Base-by-base conservation (phyloP, 2,888 invertebrate genomes). In the Acrobeloides nanus region DNA sequence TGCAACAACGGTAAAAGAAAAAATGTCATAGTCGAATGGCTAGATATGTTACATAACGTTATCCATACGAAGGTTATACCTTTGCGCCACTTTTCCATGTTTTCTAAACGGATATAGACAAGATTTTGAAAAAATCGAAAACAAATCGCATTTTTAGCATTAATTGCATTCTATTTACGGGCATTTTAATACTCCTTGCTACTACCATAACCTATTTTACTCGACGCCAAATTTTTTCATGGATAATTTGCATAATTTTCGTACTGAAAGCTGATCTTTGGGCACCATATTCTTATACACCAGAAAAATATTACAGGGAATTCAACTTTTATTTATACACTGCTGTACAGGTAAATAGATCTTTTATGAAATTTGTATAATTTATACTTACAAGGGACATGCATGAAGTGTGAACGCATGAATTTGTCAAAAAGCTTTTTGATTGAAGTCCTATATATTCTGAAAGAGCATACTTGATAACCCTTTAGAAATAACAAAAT, bases 321-420 rank as follows among this genome's bases (percentile, higher is more conserved):
- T 70, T 65, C 53, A 66, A 70, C 44, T 46, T 70, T 15, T 70
- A 70, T 46, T 48, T 69, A 1, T 70, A 70, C 43, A 61, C 61
- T 10, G 54, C 64, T 10, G 55, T 70, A 31, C 61, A 67, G 54
- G 67, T 64, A 25, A 44, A 35, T 29, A n/a, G n/a, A 15, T 20
- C 35, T 3, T 12, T 7, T 4, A 45, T 26, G n/a, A 15, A n/a
- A n/a, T 40, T 40, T 8, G 12, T 12, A 7, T 25, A 42, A 46
- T 15, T 15, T 10, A 8, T 3, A 18, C 17, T 20, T 20, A 39
- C 17, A 7, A 12, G 15, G 1, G 3, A 26, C n/a, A 29, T 4
- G 8, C 17, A 38, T 40, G 17, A 23, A 31, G 31, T 7, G 38
- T 35, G 17, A 31, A n/a, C 27, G 21, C 21, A 29, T 46, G 15